Evolutionary conservation across 2,888 invertebrate species (phyloP).

Genomic region (Monopis laevigella): DNA sequence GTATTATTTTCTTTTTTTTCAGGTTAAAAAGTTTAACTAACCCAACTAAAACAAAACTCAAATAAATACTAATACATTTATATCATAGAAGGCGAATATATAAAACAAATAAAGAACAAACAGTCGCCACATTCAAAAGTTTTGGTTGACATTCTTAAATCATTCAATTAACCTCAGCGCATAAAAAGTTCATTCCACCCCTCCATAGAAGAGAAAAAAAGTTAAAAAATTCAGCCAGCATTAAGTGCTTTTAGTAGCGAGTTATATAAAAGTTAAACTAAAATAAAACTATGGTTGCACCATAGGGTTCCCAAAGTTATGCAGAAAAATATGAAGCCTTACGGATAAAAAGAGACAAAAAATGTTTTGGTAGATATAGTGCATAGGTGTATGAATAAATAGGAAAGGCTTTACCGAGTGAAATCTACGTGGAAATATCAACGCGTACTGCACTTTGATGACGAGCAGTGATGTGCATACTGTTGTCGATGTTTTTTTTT

Average conservation of each 20-base stretch:
- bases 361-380: too few relatives aligned
- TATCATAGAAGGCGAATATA: too few relatives aligned
- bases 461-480: slow-evolving; percentile 42
- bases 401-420: slow-evolving; percentile 60
- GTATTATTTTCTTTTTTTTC: too few relatives aligned
- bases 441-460: slow-evolving; percentile 57
- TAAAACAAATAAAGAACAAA: too few relatives aligned
- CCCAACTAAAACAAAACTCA: too few relatives aligned
- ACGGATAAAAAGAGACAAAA: slow-evolving; percentile 31
- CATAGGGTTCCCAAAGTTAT: slow-evolving; percentile 2
- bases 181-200: too few relatives aligned
- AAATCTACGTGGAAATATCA: slow-evolving; percentile 67
- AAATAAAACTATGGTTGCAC: slow-evolving; percentile 9
- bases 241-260: slow-evolving; percentile 6
- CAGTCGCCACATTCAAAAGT: too few relatives aligned
- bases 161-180: too few relatives aligned
- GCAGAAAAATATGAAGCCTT: slow-evolving; percentile 7
- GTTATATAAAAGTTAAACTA: slow-evolving; percentile 9
- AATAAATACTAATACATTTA: too few relatives aligned
- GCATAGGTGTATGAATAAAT: slow-evolving; percentile 46
- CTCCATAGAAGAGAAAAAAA: too few relatives aligned
- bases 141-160: too few relatives aligned
- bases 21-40: too few relatives aligned
- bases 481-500: neutral
- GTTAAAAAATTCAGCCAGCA: slow-evolving; percentile 5